phyloP scores from a whole-genome alignment of 2,797 vertebrate species.

The Oryzias sinensis region DNA sequence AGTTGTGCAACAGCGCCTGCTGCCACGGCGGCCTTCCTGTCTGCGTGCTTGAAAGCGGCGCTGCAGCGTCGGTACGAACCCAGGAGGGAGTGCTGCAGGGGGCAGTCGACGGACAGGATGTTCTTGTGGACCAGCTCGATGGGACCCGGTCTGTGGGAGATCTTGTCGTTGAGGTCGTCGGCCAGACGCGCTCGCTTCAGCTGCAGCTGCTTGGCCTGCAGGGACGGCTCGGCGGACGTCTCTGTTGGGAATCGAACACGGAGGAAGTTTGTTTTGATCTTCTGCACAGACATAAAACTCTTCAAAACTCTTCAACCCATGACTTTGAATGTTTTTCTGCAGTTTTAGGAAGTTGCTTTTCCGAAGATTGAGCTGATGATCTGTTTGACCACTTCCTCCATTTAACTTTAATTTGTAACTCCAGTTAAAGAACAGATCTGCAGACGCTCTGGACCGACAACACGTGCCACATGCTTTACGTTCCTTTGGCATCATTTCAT shows the following conservation, averaged over 20 bases:
- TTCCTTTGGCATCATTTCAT: no score
- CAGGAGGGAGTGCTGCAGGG: conserved; percentile 50
- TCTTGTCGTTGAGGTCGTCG: conserved; percentile 96
- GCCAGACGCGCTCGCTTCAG: conserved; percentile 93
- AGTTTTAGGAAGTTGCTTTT: conserved; percentile 4
- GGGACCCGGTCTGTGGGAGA: conserved; percentile 91
- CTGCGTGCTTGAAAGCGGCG: neutral
- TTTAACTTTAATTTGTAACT: neutral
- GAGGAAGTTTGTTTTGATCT: neutral
- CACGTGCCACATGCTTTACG: neutral
- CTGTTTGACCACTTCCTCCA: conserved; percentile 6
- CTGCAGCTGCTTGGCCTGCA: conserved; percentile 89
- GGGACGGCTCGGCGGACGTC: conserved; percentile 77
- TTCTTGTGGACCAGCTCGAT: conserved; percentile 97
- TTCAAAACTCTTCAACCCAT: no score
- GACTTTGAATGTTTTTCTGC: neutral
- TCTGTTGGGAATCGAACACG: conserved; percentile 41
- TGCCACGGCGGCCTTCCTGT: neutral
- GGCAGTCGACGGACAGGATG: conserved; percentile 76
- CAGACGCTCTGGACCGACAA: neutral
- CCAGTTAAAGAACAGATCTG: conserved; percentile 4
- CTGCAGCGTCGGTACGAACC: conserved; percentile 43
- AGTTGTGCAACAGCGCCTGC: conserved; percentile 1
- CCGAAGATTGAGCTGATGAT: neutral
- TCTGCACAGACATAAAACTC: neutral